These are phyloP conservation scores for Todus mexicanus DNA, from an alignment of 2,797 vertebrate species.

Conservation along the genomic window DNA sequence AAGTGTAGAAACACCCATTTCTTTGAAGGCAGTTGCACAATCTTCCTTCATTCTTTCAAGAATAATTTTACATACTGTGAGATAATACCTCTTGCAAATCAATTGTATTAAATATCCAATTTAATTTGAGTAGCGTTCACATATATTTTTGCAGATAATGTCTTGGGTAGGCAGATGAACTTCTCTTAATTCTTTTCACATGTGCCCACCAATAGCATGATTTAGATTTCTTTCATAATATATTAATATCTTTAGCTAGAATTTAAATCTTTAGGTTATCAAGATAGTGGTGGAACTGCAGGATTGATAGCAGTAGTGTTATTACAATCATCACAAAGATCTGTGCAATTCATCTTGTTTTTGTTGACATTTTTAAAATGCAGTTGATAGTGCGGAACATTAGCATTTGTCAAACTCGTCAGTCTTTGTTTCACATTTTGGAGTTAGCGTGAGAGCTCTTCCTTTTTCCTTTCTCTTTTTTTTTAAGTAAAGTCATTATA, in stretches of 20 bases:
- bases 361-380: background rate
- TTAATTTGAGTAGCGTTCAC: background rate
- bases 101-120: background rate
- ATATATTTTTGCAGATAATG: background rate
- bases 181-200: background rate
- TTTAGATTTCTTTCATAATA: background rate
- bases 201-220: background rate
- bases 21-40: background rate
- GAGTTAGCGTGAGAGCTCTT: background rate
- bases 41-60: background rate
- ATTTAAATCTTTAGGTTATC: background rate
- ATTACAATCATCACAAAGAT: background rate
- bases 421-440: background rate
- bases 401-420: background rate
- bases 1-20: background rate
- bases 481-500: background rate
- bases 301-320: background rate
- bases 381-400: background rate
- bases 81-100: background rate
- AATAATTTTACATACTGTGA: background rate
- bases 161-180: background rate
- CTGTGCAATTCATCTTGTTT: background rate
- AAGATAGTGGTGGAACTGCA: background rate
- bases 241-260: background rate
- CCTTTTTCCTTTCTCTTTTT: background rate